These are phyloP conservation scores for Disparrhopalites patrizii DNA, from an alignment of 2,888 invertebrate species.

Conservation along the genomic window DNA sequence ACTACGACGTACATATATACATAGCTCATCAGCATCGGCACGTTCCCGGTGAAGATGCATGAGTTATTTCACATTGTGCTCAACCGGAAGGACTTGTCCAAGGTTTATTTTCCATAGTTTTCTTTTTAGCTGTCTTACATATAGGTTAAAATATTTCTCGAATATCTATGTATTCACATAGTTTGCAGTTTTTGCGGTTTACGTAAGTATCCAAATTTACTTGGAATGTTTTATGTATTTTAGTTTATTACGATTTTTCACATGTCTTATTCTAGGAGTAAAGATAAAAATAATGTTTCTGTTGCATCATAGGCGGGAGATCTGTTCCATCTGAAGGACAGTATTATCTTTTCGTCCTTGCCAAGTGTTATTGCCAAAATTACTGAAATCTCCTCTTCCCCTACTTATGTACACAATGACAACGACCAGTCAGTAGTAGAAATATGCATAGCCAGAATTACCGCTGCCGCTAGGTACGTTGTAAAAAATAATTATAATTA, in stretches of 20 bases:
- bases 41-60: constrained; percentile 64
- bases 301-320: constrained; percentile 87
- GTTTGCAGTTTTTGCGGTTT: neutral
- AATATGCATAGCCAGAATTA: constrained; percentile 86
- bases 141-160: neutral
- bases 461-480: constrained; percentile 52
- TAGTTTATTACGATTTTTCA: too few relatives aligned
- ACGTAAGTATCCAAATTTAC: too few relatives aligned
- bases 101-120: constrained; percentile 51
- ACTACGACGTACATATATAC: too few relatives aligned
- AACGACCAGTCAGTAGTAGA: constrained; percentile 93
- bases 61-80: constrained; percentile 86
- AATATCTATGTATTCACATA: too few relatives aligned
- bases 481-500: neutral
- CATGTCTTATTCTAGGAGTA: too few relatives aligned
- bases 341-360: constrained; percentile 77
- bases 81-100: constrained; percentile 80
- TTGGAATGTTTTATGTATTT: too few relatives aligned
- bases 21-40: too few relatives aligned
- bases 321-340: constrained; percentile 81
- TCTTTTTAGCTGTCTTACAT: neutral
- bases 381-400: constrained; percentile 73
- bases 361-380: constrained; percentile 63
- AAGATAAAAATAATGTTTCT: too few relatives aligned
- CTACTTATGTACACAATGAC: constrained; percentile 78